Base-by-base conservation (phyloP, 2,888 invertebrate genomes). In the Polietes domitor region DNA sequence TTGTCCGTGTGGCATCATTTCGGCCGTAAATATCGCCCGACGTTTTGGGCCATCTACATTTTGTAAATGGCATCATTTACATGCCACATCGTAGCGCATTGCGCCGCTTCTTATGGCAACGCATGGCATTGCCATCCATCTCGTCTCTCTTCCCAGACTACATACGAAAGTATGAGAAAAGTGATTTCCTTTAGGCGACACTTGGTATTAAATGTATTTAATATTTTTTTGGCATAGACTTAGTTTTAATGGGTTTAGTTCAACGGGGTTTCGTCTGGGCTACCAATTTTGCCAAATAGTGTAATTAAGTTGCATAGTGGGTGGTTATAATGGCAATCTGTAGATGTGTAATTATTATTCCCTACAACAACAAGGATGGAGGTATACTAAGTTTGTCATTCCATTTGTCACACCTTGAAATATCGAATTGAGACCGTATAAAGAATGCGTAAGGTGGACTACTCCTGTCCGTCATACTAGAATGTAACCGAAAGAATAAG, bases 11-110 rank as follows among this genome's bases (percentile, higher is more conserved):
- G 19, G 37, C 65, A 65, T 65, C 65, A 68, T 41, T 68, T 68
- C 7, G 37, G 65, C 24, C 24, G 24, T 68, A 68, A 68, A 68
- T 68, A 68, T 68, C 41, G 43, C 5, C 28, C n/a, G 37, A 37
- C 19, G 65, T 65, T 41, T 65, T n/a, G 9, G 63, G 28, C 17
- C 4, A 17, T 58, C n/a, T 47, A 32, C 28, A 63, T 32, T 63
- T 68, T 70, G 58, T 21, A 70, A 80, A 73, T 83, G 76, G 43
- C 83, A 80, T 80, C 73, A 84, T 76, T 77, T 80, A 75, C 72
- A 74, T 65, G 71, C 65, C 71, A 78, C 80, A 81, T 84, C 50
- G 15, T 24, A 53, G 0, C 21, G 53, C 2, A 47, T 12, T 1
- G 47, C 47, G 47, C n/a, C 6, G 47, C 41, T 12, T 41, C 41